phyloP scores from a whole-genome alignment of 2,113 vertebrate genomes.

The Gymnorhina tibicen region DNA sequence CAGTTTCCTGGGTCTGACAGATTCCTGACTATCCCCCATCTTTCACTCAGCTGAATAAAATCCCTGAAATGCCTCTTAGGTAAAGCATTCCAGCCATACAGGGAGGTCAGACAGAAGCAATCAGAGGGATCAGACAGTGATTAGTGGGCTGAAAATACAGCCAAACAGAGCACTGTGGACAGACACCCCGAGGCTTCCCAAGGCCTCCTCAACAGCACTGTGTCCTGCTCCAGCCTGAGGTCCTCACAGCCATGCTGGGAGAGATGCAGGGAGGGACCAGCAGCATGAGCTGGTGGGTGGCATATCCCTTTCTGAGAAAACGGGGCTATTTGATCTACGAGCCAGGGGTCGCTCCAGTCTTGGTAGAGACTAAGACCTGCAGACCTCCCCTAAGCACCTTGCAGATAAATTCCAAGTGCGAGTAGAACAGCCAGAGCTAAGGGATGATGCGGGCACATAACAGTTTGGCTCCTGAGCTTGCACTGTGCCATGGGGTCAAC shows the following conservation, averaged over 20 bases:
- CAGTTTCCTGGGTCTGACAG: neutral
- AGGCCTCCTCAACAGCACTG: fast-evolving
- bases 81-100: fast-evolving
- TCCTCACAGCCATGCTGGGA: fast-evolving
- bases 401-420: fast-evolving
- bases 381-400: neutral
- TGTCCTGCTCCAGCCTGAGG: neutral
- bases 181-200: fast-evolving
- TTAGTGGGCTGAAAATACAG: neutral
- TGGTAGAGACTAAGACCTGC: neutral
- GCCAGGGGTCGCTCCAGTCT: fast-evolving
- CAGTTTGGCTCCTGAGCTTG: neutral
- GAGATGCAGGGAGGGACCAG: neutral
- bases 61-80: neutral
- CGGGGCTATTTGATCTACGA: fast-evolving
- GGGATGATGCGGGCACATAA: fast-evolving
- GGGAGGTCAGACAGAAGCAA: neutral
- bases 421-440: neutral
- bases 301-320: neutral
- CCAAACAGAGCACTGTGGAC: no score
- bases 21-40: neutral
- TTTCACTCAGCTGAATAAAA: neutral
- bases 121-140: neutral
- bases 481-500: fast-evolving
- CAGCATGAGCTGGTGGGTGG: neutral